Evolutionary conservation across 2,888 invertebrate species (phyloP).

Genomic region (Drosophila suboccidentalis): DNA sequence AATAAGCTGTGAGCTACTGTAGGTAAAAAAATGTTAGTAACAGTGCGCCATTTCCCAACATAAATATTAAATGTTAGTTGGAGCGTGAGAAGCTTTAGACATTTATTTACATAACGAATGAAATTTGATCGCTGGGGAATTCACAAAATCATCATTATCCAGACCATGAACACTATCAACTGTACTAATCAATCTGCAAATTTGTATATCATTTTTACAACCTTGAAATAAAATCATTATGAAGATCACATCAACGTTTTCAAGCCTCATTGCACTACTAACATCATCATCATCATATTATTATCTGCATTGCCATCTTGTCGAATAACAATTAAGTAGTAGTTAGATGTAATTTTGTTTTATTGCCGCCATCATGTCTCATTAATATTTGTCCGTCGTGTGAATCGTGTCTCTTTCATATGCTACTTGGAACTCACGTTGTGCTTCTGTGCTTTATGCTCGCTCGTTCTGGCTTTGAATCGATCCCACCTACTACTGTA

Average conservation of each 20-base stretch:
- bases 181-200: constrained; percentile 40
- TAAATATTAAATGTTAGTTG: not conserved
- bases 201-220: constrained; percentile 10
- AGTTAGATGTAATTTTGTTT: constrained; percentile 37
- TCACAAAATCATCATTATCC: constrained; percentile 14
- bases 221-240: constrained; percentile 20
- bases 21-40: no score
- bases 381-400: constrained; percentile 46
- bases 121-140: constrained; percentile 5
- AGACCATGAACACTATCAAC: constrained; percentile 15
- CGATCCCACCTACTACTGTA: constrained; percentile 26
- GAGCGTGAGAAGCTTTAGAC: constrained; percentile 2
- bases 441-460: constrained; percentile 64
- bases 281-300: constrained; percentile 8
- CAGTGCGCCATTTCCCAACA: not conserved
- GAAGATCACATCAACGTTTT: constrained; percentile 17
- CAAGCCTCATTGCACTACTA: constrained; percentile 62
- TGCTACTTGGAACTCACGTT: constrained; percentile 73
- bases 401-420: constrained; percentile 64
- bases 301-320: constrained; percentile 60
- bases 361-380: constrained; percentile 32
- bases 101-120: constrained; percentile 5
- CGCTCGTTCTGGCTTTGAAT: constrained; percentile 39
- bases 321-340: constrained; percentile 45
- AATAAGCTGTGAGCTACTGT: no score